A percentile compares a stretch with the other conserved stretches of the same genome.
Evolutionary conservation across 1,140 invertebrate genomes (phyloP).

Genomic region (Macrotrachela quadricornifera): DNA sequence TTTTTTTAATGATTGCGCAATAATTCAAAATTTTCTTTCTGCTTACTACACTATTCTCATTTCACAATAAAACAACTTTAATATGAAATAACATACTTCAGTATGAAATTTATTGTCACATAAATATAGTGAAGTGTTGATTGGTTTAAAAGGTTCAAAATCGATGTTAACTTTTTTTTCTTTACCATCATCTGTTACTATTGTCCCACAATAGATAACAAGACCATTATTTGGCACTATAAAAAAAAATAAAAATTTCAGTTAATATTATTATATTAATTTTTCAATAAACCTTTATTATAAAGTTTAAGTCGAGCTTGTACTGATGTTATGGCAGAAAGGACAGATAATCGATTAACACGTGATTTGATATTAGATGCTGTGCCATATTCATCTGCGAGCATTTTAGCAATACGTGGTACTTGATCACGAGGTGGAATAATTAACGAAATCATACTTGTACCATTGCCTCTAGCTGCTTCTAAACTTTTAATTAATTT

Average conservation of each 20-base stretch:
- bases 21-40: too few species aligned
- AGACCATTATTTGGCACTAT: conserved; percentile 91
- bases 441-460: conserved; percentile 98
- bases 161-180: conserved; percentile 99
- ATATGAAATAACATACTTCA: conserved; percentile 20
- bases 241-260: conserved; percentile 20
- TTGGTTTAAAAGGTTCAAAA: conserved; percentile 98
- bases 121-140: conserved; percentile 93
- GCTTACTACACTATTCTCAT: too few species aligned
- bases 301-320: conserved; percentile 95
- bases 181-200: conserved; percentile 98
- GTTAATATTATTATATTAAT: too few species aligned
- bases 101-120: conserved; percentile 83
- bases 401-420: conserved; percentile 93
- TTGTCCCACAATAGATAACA: conserved; percentile 97
- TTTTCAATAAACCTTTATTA: conserved; percentile 56
- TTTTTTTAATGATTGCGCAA: too few species aligned
- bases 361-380: conserved; percentile 98
- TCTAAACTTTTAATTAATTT: conserved; percentile 98
- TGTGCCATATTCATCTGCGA: conserved; percentile 98
- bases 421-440: conserved; percentile 99
- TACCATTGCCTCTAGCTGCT: conserved; percentile 62
- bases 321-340: conserved; percentile 96
- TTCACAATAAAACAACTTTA: too few species aligned
- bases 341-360: conserved; percentile 88